Evolutionary conservation across 1,140 invertebrate genomes (phyloP), one percentile per base, ranked within the genome.

Genomic region (Euura saliciscinereae): DNA sequence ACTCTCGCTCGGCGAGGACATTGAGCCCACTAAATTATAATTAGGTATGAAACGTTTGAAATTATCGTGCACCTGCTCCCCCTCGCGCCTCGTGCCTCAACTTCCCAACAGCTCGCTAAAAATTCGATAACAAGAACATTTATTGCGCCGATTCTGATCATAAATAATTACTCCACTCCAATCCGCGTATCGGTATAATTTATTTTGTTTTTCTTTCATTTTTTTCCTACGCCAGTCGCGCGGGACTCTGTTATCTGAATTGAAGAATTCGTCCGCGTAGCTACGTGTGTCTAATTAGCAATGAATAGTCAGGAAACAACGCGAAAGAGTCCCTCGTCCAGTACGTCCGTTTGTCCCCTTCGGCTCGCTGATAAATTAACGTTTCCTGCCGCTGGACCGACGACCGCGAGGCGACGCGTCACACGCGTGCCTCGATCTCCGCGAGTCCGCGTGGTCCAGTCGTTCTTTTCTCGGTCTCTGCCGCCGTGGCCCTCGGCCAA

Each of bases 11-110:
- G 51, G 2, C 51, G 13, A 59, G 51, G 13, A 59, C 51, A 6
- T 59, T 59, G 51, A 59, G 73, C 71, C 64, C 64, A 72, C 68
- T 74, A 77, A 84, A 83, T 84, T 81, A 76, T 83, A 84, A 85
- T 85, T 84, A 85, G 84, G 84, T 85, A 84, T 84, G 81, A 84
- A 85, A 85, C 80, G 78, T 76, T 81, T 70, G 82, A 82, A 85
- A 84, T 85, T 85, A 84, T 81, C 73, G 73, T 76, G 80, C 82
- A 83, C 81, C 84, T 84, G 81, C 78, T 71, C 46, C 28, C 43
- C 71, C 71, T 70, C 51, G 43, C 44, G 42, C 44, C 75, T 76
- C 66, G 67, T 71, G 70, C 67, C 44, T 13, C 46, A 69, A 68
- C 64, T 68, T 68, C 45, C 28, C 28, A 28, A 28, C 28, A 28